phyloP scores from a whole-genome alignment of 2,888 invertebrate genomes.

The Drosophila dives region DNA sequence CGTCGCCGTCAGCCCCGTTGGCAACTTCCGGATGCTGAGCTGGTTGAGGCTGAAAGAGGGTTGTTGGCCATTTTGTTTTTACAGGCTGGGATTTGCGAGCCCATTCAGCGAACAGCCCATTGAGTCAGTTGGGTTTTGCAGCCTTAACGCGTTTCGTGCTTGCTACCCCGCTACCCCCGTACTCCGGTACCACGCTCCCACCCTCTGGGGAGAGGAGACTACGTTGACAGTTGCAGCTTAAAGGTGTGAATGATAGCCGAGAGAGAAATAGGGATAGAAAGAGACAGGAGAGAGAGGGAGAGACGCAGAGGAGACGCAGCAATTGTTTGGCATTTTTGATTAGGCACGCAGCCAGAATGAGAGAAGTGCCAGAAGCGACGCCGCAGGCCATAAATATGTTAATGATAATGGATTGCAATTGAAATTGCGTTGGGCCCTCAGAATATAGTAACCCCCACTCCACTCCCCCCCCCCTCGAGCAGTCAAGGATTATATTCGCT shows the following conservation, averaged over 20 bases:
- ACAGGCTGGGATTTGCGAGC: slow-evolving; percentile 59
- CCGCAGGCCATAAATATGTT: slow-evolving; percentile 67
- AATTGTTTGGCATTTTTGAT: slow-evolving; percentile 66
- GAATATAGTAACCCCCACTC: slow-evolving; percentile 6
- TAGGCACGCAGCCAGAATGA: slow-evolving; percentile 37
- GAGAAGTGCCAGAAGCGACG: slow-evolving; percentile 11
- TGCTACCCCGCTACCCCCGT: not conserved
- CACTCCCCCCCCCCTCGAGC: not conserved
- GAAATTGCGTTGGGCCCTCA: slow-evolving; percentile 50
- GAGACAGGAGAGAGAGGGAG: not conserved
- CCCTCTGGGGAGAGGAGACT: slow-evolving; percentile 39
- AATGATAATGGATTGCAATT: slow-evolving; percentile 76
- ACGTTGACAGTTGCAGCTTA: slow-evolving; percentile 49
- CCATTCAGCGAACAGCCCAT: slow-evolving; percentile 39
- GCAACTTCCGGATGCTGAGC: slow-evolving; percentile 54
- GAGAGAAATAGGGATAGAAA: not conserved
- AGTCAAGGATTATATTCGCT: slow-evolving; percentile 24
- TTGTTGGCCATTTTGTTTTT: slow-evolving; percentile 75
- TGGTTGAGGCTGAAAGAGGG: slow-evolving; percentile 7
- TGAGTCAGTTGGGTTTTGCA: slow-evolving; percentile 48
- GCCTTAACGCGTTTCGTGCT: slow-evolving; percentile 50
- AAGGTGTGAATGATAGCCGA: slow-evolving; percentile 71
- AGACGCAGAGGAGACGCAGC: slow-evolving; percentile 4
- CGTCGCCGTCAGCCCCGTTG: slow-evolving; percentile 20
- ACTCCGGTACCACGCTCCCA: accelerated